Percentiles rank a stretch among this genome's conserved stretches.
Evolutionary conservation across 2,888 invertebrate genomes (phyloP).

Genomic region (Flexamia atlantica): DNA sequence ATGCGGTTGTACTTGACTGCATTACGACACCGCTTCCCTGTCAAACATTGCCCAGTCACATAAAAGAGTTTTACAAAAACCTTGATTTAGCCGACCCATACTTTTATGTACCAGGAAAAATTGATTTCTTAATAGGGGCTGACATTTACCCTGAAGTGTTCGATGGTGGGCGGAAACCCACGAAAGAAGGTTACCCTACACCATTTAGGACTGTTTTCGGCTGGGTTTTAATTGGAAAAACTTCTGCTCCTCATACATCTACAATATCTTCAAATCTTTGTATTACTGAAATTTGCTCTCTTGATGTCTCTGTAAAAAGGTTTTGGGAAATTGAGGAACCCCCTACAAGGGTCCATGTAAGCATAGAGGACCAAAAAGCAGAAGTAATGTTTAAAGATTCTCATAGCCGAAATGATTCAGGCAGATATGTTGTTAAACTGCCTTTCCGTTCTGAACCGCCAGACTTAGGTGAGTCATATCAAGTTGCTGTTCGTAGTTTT

Average conservation of each 20-base stretch:
- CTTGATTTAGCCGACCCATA: conserved; percentile 5
- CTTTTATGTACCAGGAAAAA: conserved; percentile 8
- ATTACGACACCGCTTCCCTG: conserved; percentile 7
- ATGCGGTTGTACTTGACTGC: conserved; percentile 10
- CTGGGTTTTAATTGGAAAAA: conserved; percentile 35
- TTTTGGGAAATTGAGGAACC: not conserved
- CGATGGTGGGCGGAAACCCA: conserved; percentile 4
- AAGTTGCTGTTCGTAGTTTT: not conserved
- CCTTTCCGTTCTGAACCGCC: not conserved
- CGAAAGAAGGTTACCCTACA: conserved; percentile 1
- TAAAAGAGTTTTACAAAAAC: conserved; percentile 7
- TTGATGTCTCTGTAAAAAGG: not conserved
- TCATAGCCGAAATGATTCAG: not conserved
- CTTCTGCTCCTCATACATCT: not conserved
- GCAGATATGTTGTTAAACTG: not conserved
- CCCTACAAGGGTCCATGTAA: not conserved
- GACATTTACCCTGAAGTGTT: conserved; percentile 8
- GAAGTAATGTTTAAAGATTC: not conserved
- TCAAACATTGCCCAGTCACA: not conserved
- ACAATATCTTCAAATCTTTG: not conserved
- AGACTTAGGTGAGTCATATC: not conserved
- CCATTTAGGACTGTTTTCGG: conserved; percentile 24
- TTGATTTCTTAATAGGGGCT: conserved; percentile 30
- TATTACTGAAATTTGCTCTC: not conserved
- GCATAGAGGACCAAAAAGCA: not conserved